Evolutionary conservation across 2,888 invertebrate species (phyloP).

Genomic region (Abscondita cerata): DNA sequence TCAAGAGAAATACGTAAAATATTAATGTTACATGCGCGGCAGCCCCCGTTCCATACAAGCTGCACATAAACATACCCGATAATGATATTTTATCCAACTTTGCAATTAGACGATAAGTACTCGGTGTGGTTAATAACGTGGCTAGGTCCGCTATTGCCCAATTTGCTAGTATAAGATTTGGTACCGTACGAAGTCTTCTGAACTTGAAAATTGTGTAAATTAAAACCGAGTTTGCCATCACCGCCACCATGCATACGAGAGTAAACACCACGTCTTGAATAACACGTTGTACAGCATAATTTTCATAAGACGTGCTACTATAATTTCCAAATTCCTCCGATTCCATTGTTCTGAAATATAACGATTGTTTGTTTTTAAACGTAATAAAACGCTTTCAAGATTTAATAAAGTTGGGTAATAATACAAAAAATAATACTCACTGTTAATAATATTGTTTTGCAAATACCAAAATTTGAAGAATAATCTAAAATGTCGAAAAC

Average conservation of each 20-base stretch:
- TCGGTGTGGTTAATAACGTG: slow-evolving; percentile 14
- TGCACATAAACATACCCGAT: slow-evolving; percentile 6
- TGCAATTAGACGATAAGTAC: slow-evolving; percentile 12
- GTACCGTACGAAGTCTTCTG: neutral
- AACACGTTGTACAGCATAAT: neutral
- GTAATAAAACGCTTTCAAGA: neutral
- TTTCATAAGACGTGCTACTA: neutral
- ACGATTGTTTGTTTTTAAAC: too few species aligned
- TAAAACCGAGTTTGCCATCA: neutral
- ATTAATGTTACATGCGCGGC: neutral
- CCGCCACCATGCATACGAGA: slow-evolving; percentile 1
- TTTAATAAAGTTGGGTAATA: too few species aligned
- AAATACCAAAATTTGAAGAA: neutral
- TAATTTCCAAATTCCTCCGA: slow-evolving; percentile 14
- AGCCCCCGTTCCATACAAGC: neutral
- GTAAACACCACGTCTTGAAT: neutral
- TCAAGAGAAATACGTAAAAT: neutral
- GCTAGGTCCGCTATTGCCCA: slow-evolving; percentile 23
- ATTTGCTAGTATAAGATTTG: slow-evolving; percentile 9
- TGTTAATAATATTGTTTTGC: neutral
- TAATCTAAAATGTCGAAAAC: neutral
- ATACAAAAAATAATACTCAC: too few species aligned
- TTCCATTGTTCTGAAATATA: slow-evolving; percentile 11
- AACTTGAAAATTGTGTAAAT: slow-evolving; percentile 8
- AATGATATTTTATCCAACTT: slow-evolving; percentile 8